Evolutionary conservation across 2,888 invertebrate genomes (phyloP).

Genomic region (Sarcophaga carnaria): DNA sequence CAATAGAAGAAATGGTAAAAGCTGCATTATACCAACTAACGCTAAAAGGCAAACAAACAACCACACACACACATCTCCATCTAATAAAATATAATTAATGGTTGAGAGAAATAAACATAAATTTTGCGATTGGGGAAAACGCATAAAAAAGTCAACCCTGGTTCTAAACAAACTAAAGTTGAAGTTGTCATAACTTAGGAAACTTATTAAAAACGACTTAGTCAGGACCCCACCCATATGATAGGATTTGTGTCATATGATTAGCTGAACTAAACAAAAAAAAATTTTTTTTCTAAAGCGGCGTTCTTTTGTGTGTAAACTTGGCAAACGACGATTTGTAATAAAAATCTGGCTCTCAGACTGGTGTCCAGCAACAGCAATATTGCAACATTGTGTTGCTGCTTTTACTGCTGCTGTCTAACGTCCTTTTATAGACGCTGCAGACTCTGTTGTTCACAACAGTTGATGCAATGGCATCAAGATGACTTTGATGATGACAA

Average conservation of each 20-base stretch:
- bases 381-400: constrained; percentile 37
- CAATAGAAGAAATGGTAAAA: too few relatives aligned
- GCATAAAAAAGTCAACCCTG: too few relatives aligned
- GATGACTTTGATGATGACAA: constrained; percentile 36
- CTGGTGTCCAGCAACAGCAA: not conserved
- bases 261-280: constrained; percentile 33
- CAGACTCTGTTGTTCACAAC: too few relatives aligned
- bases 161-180: too few relatives aligned
- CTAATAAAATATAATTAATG: too few relatives aligned
- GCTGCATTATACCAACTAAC: too few relatives aligned
- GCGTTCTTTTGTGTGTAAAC: constrained; percentile 27
- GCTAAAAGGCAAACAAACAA: too few relatives aligned
- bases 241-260: constrained; percentile 46
- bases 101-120: not conserved
- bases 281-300: too few relatives aligned
- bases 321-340: constrained; percentile 55
- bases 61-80: too few relatives aligned
- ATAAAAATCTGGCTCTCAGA: constrained; percentile 38
- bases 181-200: too few relatives aligned
- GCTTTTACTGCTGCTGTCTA: not conserved
- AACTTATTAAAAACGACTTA: not conserved
- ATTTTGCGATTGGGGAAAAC: not conserved
- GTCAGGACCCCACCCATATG: not conserved
- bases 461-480: not conserved
- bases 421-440: too few relatives aligned